phyloP scores from a whole-genome alignment of 1,140 invertebrate genomes.

The Asobara japonica region DNA sequence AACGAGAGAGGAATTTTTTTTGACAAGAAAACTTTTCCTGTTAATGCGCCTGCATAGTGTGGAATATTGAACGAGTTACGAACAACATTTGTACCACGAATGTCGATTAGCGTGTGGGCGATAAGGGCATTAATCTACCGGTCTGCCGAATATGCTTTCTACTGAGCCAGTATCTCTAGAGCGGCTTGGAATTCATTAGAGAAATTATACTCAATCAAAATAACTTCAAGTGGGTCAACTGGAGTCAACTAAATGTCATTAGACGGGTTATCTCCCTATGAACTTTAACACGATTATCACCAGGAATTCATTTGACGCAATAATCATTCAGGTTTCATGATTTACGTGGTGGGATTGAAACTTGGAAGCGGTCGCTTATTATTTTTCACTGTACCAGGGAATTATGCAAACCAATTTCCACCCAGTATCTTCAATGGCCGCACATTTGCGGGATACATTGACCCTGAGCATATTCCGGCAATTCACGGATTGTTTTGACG shows the following conservation, averaged over 20 bases:
- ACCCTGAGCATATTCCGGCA: conserved; percentile 1
- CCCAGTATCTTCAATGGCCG: neutral
- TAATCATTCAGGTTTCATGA: too few relatives aligned
- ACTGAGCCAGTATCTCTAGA: neutral
- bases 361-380: too few relatives aligned
- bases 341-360: too few relatives aligned
- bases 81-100: conserved; percentile 3
- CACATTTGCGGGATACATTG: neutral
- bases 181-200: conserved; percentile 19
- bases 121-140: conserved; percentile 20
- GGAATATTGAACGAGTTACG: too few relatives aligned
- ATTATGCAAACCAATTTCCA: neutral
- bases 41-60: too few relatives aligned
- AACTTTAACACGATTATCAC: neutral
- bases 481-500: neutral
- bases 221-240: neutral
- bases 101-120: conserved; percentile 25
- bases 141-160: neutral
- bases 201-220: neutral
- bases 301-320: neutral
- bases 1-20: too few relatives aligned
- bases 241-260: conserved; percentile 2
- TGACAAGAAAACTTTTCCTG: too few relatives aligned
- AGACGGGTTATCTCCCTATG: neutral
- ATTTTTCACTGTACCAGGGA: neutral